Evolutionary conservation across 2,113 vertebrate species (phyloP), one percentile per base, ranked within the genome.

Genomic region (Periophthalmodon schlosseri): DNA sequence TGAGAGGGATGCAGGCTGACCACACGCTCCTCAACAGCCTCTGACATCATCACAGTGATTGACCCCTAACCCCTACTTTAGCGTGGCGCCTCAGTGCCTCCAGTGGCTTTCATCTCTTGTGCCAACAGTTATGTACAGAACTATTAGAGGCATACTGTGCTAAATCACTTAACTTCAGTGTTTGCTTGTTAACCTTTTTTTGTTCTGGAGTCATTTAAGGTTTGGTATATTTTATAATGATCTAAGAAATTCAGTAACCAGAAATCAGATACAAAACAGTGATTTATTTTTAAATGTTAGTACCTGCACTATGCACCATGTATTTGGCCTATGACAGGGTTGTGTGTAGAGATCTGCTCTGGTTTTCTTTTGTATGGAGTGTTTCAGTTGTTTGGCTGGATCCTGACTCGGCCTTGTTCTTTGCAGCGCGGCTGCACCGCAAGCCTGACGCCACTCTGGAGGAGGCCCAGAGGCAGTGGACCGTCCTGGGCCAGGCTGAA

Each of bases 401-500:
- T 87, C 93, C 91, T 93, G 87, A 94, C 90, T 76, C 85, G 91
- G 87, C 89, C 91, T 93, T 93, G 90, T 93, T 93, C 92, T 93
- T 93, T 87, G 90, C 90, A 93, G 91, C 92, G 87, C 82, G 56
- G 77, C 87, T 87, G 89, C 86, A 78, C 84, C 86, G 85, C 93
- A 3, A 88, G 88, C 92, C 92, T 92, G 87, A 94, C 93, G 91
- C 87, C 89, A 58, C 80, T 89, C 86, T 68, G 87, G 91, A 93
- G 92, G 91, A 93, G 87, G 89, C 93, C 93, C 93, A 92, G 92
- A 93, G 93, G 94, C 91, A 49, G 91, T 93, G 94, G 95, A 95
- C 95, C 94, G 89, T 87, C 74, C 76, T 76, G 91, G 89, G 87
- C 90, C 90, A 91, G 89, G 95, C 91, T 96, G 95, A 96, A 94